Evolutionary conservation across 2,888 invertebrate genomes (phyloP), one percentile per base, ranked within the genome.

Genomic region (Galeopsomyia nigrocyanea): DNA sequence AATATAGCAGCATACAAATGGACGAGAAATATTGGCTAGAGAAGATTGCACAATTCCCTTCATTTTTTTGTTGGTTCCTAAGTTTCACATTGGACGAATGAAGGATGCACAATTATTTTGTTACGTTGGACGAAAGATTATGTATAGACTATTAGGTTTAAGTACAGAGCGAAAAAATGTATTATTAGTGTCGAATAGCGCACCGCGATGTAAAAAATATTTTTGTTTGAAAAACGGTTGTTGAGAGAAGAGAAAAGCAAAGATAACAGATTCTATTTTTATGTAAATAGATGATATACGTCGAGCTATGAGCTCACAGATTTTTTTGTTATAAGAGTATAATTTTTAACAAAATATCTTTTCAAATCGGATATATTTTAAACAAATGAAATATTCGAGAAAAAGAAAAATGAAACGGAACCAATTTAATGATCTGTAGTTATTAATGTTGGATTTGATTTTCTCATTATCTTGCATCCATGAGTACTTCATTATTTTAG

Each of bases 391-490:
- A 50, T 51, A 55, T 56, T 51, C 57, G 46, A 56, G 46, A 26
- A 56, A 16, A 67, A 22, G 47, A 53, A 55, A 17, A 50, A 46
- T 47, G 50, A 53, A 22, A 67, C 17, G 21, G 51, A 53, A 46
- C 17, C 17, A 56, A 46, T 57, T 56, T 67, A 60, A 55, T 56
- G 26, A 17, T 92, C 93, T 78, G 94, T 92, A 75, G 93, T 91
- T 63, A 92, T 92, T 21, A 92, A 92, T 80, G 95, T 93, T 1
- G 97, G 97, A 88, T 95, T 97, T 50, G 95, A 94, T 78, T 96
- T 90, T 63, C 97, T 89, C 84, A 97, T 90, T 14, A 96, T 95
- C 90, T 97, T 92, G 87, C 97, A 97, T 88, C 96, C 96, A 88
- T 97, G 97, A 71, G 96, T 89, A 92, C 83, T 95, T 94, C 78